A percentile compares a stretch with the other conserved stretches of the same genome.
Evolutionary conservation across 2,113 vertebrate species (phyloP).

Genomic region (Numida meleagris): DNA sequence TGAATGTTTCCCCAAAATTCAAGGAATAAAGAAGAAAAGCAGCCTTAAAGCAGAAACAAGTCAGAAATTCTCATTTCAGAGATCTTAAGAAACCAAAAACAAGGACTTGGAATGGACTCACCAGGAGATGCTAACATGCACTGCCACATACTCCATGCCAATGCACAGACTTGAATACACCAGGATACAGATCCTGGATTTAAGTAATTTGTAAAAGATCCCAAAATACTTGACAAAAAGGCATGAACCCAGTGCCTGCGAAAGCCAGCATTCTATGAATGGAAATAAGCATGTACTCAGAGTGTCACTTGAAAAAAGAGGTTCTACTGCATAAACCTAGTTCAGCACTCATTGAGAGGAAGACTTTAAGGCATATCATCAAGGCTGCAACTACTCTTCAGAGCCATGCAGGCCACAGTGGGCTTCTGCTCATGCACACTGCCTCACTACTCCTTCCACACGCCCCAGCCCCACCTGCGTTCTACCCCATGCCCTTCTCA

Average conservation of each 20-base stretch:
- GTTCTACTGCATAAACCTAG: not conserved
- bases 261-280: not conserved
- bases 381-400: not conserved
- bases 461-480: not conserved
- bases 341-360: rapidly evolving
- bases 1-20: not conserved
- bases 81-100: not conserved
- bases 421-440: not conserved
- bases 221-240: not conserved
- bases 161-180: not conserved
- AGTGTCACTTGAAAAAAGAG: not conserved
- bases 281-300: not conserved
- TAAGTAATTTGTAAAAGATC: not conserved
- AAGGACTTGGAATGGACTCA: not conserved
- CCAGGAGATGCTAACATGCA: not conserved
- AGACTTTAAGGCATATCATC: not conserved
- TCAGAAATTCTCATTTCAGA: not conserved
- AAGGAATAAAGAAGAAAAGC: not conserved
- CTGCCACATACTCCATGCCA: not conserved
- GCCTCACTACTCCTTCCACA: not conserved
- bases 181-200: not conserved
- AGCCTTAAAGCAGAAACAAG: not conserved
- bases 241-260: not conserved
- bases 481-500: not conserved
- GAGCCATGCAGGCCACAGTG: not conserved